These are phyloP conservation scores for Macrochelys suwanniensis DNA, from an alignment of 2,797 vertebrate genomes.

Conservation along the genomic window DNA sequence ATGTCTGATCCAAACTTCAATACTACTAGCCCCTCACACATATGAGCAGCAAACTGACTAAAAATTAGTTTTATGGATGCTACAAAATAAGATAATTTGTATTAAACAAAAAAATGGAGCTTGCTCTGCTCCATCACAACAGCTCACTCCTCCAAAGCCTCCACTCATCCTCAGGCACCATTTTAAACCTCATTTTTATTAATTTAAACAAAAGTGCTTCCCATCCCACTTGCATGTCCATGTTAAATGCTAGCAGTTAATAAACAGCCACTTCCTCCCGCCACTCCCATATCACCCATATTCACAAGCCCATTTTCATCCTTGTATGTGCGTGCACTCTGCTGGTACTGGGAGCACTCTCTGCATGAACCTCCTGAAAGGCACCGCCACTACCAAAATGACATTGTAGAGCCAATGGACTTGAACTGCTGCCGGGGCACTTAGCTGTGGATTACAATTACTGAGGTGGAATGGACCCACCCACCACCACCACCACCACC, in stretches of 20 bases:
- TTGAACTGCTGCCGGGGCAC: background rate
- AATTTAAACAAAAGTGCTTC: background rate
- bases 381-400: fast-evolving
- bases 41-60: background rate
- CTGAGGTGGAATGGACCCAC: background rate
- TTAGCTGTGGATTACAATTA: fast-evolving
- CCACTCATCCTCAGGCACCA: background rate
- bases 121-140: background rate
- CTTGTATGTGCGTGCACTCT: background rate
- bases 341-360: fast-evolving
- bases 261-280: background rate
- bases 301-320: background rate
- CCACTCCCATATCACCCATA: background rate
- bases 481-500: background rate
- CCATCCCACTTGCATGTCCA: background rate
- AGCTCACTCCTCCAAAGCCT: background rate
- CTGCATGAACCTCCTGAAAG: background rate
- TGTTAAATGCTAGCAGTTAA: background rate
- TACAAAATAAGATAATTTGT: background rate
- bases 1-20: background rate
- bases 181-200: background rate
- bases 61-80: background rate
- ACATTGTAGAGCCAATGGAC: background rate
- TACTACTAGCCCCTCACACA: background rate
- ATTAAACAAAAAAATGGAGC: background rate